Conservation (phyloP, 2,113 vertebrate genomes). For the Tachycineta bicolor region DNA sequence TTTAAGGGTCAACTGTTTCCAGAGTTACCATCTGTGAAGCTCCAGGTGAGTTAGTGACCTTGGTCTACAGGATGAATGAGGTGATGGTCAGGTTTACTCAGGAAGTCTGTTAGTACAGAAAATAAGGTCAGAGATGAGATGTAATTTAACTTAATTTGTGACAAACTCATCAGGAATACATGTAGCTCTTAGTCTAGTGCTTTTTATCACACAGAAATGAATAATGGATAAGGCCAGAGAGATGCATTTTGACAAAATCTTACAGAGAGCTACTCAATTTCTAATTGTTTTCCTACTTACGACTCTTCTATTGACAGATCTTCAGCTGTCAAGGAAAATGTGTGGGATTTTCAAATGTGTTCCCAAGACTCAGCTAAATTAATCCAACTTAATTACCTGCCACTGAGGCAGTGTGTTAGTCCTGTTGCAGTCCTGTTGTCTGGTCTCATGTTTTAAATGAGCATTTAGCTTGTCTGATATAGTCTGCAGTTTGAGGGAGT, state of each 20-base stretch:
- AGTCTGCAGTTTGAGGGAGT: neutral
- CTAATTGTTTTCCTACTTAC: neutral
- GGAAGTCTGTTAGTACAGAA: neutral
- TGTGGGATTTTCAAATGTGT: neutral
- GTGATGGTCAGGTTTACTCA: neutral
- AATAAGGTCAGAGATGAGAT: neutral
- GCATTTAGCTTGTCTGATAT: neutral
- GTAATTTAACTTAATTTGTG: neutral
- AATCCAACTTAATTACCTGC: neutral
- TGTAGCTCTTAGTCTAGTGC: rapidly evolving
- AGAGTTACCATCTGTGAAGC: neutral
- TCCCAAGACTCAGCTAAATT: neutral
- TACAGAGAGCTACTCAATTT: neutral
- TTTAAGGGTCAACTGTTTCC: neutral
- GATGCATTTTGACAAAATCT: neutral
- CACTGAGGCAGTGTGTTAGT: neutral
- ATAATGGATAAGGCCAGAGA: neutral
- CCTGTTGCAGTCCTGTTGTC: neutral
- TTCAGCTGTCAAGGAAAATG: neutral
- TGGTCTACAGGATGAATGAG: neutral
- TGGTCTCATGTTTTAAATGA: neutral
- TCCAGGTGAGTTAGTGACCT: neutral
- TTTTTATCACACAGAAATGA: neutral
- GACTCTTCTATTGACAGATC: neutral
- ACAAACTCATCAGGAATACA: neutral